phyloP scores from a whole-genome alignment of 2,888 invertebrate genomes.

The Drosophila putrida region DNA sequence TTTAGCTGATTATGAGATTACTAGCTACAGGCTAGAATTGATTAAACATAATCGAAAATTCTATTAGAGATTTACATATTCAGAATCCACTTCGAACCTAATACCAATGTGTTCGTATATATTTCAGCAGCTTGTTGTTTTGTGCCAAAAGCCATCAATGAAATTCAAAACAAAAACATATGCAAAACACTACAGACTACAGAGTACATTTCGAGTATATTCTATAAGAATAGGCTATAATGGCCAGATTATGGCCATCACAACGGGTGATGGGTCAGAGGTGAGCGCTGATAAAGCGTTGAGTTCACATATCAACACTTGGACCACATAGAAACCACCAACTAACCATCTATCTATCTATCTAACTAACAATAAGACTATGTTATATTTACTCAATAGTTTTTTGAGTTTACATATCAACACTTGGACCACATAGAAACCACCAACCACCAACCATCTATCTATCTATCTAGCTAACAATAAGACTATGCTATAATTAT shows the following conservation, averaged over 20 bases:
- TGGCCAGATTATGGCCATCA: constrained; percentile 8
- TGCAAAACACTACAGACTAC: too few species aligned
- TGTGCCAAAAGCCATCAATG: constrained; percentile 32
- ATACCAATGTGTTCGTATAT: constrained; percentile 9
- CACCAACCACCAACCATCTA: not conserved
- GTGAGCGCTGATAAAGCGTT: constrained; percentile 47
- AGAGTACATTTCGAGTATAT: constrained; percentile 1
- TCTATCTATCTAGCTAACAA: too few species aligned
- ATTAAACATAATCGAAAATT: constrained; percentile 41
- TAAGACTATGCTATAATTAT: not conserved
- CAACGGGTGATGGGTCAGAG: constrained; percentile 51
- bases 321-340: constrained; percentile 26
- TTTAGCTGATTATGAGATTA: constrained; percentile 16
- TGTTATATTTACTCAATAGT: not conserved
- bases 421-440: constrained; percentile 45
- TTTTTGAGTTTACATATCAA: constrained; percentile 54
- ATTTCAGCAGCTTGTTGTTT: constrained; percentile 45
- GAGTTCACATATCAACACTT: constrained; percentile 57
- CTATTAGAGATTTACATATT: constrained; percentile 31
- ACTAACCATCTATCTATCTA: not conserved
- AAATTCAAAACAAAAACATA: constrained; percentile 36
- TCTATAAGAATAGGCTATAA: not conserved
- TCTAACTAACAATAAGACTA: not conserved
- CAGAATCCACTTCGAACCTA: not conserved
- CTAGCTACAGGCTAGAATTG: not conserved